Percentiles rank a stretch among this genome's conserved stretches.
These are phyloP conservation scores for Rhopalosiphum maidis DNA, from an alignment of 1,140 invertebrate genomes.

Conservation along the genomic window DNA sequence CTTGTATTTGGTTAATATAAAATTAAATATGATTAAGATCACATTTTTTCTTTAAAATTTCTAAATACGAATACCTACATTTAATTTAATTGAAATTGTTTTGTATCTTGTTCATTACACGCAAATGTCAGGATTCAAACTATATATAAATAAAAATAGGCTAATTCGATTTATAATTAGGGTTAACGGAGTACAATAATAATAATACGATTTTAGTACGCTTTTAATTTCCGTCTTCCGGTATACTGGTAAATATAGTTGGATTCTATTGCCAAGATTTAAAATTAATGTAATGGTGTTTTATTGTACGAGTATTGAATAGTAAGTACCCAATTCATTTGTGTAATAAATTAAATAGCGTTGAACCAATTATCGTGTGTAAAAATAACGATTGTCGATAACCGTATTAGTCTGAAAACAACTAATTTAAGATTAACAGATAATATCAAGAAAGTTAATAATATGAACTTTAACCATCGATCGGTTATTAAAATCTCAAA, in stretches of 20 bases:
- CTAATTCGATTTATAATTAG: slow-evolving; percentile 13
- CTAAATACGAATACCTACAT: background rate
- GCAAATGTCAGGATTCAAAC: background rate
- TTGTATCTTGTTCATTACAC: background rate
- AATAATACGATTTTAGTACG: background rate
- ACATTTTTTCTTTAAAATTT: background rate
- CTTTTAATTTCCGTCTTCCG: slow-evolving; percentile 7
- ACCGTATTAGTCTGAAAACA: background rate
- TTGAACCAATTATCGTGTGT: background rate
- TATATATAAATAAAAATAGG: background rate
- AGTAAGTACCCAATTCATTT: background rate
- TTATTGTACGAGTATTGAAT: background rate
- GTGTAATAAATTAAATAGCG: background rate
- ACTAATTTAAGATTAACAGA: no score
- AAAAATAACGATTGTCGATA: background rate
- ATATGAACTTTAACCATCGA: no score
- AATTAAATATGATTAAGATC: background rate
- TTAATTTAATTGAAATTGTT: background rate
- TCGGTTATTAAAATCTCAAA: background rate
- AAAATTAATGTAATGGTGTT: background rate
- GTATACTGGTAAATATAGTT: no score
- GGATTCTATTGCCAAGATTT: background rate
- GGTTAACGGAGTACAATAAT: background rate
- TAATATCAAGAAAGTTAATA: no score
- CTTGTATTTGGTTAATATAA: background rate